These are phyloP conservation scores for Eupleurogrammus muticus DNA, from an alignment of 2,797 vertebrate species.

Conservation along the genomic window DNA sequence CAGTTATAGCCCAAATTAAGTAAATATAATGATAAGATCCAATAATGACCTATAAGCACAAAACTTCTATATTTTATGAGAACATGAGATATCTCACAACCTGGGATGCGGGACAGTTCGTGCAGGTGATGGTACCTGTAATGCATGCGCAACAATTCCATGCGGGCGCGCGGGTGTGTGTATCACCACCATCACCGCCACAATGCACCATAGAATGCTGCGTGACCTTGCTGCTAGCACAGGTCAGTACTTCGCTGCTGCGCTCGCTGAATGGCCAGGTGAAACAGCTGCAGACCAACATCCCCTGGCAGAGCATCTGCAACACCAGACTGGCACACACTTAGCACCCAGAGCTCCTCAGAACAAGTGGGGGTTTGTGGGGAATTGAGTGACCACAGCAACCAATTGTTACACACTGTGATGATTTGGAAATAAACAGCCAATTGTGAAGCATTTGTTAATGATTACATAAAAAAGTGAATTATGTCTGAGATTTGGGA, in stretches of 20 bases:
- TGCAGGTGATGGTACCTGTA: slow-evolving; percentile 97
- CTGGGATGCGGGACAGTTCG: slow-evolving; percentile 91
- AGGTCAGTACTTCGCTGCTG: slow-evolving; percentile 68
- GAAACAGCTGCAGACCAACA: slow-evolving; percentile 90
- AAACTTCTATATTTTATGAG: neutral
- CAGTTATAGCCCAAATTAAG: neutral
- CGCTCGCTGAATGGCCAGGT: slow-evolving; percentile 78
- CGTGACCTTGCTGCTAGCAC: slow-evolving; percentile 83
- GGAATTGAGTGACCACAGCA: neutral
- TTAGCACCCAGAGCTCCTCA: slow-evolving; percentile 62
- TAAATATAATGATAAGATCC: neutral
- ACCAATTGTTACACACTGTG: slow-evolving; percentile 18
- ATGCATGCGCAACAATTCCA: slow-evolving; percentile 94
- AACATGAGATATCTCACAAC: slow-evolving; percentile 84
- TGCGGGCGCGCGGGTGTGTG: slow-evolving; percentile 63
- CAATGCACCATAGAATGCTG: slow-evolving; percentile 57
- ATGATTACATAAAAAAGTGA: slow-evolving; percentile 25
- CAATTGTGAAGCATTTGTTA: neutral
- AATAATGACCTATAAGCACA: neutral
- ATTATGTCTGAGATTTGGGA: slow-evolving; percentile 53
- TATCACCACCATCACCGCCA: slow-evolving; percentile 52
- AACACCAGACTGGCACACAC: slow-evolving; percentile 87
- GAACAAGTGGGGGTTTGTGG: slow-evolving; percentile 6
- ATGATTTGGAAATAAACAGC: slow-evolving; percentile 19
- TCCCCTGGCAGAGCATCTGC: slow-evolving; percentile 81